Percentiles rank a stretch among this genome's conserved stretches.
These are phyloP conservation scores for Antennarius maculatus DNA, from an alignment of 2,797 vertebrate genomes.

Conservation along the genomic window DNA sequence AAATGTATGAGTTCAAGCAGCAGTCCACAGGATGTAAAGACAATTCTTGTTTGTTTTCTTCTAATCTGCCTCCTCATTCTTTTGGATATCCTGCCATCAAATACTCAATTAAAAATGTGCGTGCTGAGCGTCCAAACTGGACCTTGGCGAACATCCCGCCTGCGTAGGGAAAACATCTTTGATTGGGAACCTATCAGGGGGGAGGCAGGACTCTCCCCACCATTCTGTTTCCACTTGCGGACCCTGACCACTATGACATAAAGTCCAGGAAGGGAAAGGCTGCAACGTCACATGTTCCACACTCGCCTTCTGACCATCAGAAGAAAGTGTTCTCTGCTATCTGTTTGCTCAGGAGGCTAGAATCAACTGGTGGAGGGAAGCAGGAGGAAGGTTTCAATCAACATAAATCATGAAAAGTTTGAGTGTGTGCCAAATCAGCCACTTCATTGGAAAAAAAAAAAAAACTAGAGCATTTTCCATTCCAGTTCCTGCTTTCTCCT, in stretches of 20 bases:
- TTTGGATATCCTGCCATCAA: constrained; percentile 32
- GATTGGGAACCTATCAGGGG: constrained; percentile 30
- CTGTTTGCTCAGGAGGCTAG: constrained; percentile 71
- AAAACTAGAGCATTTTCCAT: constrained; percentile 5
- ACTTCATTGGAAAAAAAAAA: constrained; percentile 30
- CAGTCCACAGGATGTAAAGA: neutral
- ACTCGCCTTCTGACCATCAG: constrained; percentile 53
- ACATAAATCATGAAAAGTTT: constrained; percentile 65
- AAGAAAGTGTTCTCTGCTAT: constrained; percentile 39
- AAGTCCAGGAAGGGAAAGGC: constrained; percentile 64
- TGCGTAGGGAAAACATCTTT: constrained; percentile 46
- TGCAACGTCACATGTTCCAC: constrained; percentile 45
- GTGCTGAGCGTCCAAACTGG: neutral
- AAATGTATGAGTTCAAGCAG: neutral
- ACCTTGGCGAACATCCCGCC: constrained; percentile 19
- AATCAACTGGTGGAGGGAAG: constrained; percentile 54
- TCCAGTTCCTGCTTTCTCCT: constrained; percentile 51
- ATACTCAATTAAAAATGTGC: constrained; percentile 29
- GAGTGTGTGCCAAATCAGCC: constrained; percentile 43
- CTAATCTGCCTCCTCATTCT: neutral
- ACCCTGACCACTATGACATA: constrained; percentile 51
- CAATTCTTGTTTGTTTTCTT: neutral
- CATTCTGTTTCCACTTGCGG: constrained; percentile 46
- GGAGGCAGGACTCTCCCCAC: constrained; percentile 30
- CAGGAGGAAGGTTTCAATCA: constrained; percentile 59